Conservation (phyloP, 2,113 vertebrate genomes). For the Kobus ellipsiprymnus region DNA sequence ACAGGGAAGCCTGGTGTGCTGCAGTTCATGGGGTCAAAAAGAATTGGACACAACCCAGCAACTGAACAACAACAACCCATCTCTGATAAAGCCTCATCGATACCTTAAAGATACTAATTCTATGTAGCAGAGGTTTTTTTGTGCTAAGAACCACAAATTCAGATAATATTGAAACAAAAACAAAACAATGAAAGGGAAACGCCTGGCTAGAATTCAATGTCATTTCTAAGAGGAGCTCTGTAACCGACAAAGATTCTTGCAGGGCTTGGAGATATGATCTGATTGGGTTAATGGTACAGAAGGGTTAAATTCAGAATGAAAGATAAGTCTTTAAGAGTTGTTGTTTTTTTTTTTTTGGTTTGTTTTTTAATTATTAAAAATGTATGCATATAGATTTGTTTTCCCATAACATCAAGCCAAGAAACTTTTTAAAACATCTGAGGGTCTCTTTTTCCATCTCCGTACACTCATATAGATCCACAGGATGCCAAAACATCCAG, state of each 20-base stretch:
- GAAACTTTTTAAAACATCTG: neutral
- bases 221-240: neutral
- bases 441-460: neutral
- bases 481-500: neutral
- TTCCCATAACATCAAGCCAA: neutral
- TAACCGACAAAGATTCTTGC: neutral
- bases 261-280: neutral
- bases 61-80: neutral
- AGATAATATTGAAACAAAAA: neutral
- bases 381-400: neutral
- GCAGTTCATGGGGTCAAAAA: neutral
- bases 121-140: neutral
- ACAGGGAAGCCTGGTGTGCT: neutral
- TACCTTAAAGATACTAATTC: neutral
- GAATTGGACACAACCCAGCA: accelerated
- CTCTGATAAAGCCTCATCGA: neutral
- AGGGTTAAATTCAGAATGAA: neutral
- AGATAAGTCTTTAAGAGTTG: neutral
- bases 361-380: neutral
- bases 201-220: neutral
- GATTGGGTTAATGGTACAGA: neutral
- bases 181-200: slow-evolving; percentile 17
- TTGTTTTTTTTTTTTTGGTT: neutral
- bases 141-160: slow-evolving; percentile 2
- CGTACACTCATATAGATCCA: neutral